A percentile compares a stretch with the other conserved stretches of the same genome.
These are phyloP conservation scores for Bagarius yarrelli DNA, from an alignment of 2,113 vertebrate genomes.

Conservation along the genomic window DNA sequence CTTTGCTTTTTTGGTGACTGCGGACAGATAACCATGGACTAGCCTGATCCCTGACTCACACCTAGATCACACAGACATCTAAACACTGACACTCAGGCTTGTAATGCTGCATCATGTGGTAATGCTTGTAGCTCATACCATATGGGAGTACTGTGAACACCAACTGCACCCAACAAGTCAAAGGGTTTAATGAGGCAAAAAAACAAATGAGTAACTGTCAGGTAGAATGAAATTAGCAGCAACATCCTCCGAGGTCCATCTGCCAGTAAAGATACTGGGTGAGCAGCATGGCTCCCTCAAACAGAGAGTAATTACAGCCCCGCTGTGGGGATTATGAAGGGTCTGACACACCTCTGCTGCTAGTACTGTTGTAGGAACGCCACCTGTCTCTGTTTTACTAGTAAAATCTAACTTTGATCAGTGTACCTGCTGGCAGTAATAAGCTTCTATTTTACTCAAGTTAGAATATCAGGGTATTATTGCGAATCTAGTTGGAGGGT, in stretches of 20 bases:
- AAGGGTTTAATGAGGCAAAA: slow-evolving; percentile 67
- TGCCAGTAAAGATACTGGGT: slow-evolving; percentile 54
- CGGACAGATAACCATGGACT: slow-evolving; percentile 37
- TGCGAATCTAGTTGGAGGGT: background rate
- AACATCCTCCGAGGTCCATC: slow-evolving; percentile 70
- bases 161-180: slow-evolving; percentile 64
- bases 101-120: background rate
- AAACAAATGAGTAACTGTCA: slow-evolving; percentile 63
- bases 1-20: background rate
- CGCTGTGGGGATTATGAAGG: slow-evolving; percentile 50
- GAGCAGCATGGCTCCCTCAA: slow-evolving; percentile 40
- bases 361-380: slow-evolving; percentile 27
- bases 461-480: slow-evolving; percentile 2
- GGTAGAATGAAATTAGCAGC: slow-evolving; percentile 69
- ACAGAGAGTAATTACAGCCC: slow-evolving; percentile 49
- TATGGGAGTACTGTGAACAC: slow-evolving; percentile 58
- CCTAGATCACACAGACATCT: slow-evolving; percentile 28
- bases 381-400: slow-evolving; percentile 40
- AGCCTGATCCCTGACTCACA: slow-evolving; percentile 23
- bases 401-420: slow-evolving; percentile 13
- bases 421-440: slow-evolving; percentile 22
- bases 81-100: background rate
- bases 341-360: slow-evolving; percentile 11
- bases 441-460: slow-evolving; percentile 28
- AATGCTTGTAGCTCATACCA: slow-evolving; percentile 48